A percentile compares a stretch with the other conserved stretches of the same genome.
These are phyloP conservation scores for Agrilus cyanescens DNA, from an alignment of 2,888 invertebrate genomes.

Conservation along the genomic window DNA sequence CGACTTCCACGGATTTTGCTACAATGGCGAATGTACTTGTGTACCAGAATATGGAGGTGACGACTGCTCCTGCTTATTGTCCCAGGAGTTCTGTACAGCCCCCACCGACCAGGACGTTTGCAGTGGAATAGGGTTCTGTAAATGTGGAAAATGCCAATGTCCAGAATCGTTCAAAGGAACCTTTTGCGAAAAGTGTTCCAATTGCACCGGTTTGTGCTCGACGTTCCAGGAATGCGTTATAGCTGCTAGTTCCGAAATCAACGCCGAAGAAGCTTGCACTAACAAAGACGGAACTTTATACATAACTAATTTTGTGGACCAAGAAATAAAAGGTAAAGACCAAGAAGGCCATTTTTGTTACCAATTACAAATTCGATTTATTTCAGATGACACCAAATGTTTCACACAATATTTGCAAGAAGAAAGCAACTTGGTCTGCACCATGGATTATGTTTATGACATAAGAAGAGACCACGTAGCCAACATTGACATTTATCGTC, in stretches of 20 bases:
- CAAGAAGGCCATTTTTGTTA: background rate
- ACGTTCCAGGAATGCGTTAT: conserved; percentile 38
- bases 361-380: background rate
- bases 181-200: conserved; percentile 42
- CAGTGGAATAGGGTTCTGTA: conserved; percentile 63
- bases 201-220: conserved; percentile 41
- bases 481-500: conserved; percentile 13
- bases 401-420: conserved; percentile 10
- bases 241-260: conserved; percentile 4
- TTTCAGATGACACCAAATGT: conserved; percentile 10
- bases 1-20: conserved; percentile 54
- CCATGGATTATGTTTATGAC: conserved; percentile 13
- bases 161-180: conserved; percentile 33
- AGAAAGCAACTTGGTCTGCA: conserved; percentile 9
- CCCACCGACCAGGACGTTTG: conserved; percentile 45
- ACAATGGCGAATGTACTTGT: conserved; percentile 64
- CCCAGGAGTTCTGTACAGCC: conserved; percentile 40
- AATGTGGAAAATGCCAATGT: conserved; percentile 47
- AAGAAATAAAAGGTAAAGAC: conserved; percentile 7
- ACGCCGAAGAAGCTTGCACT: conserved; percentile 5
- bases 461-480: conserved; percentile 6
- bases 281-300: conserved; percentile 8
- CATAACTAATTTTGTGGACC: conserved; percentile 4
- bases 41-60: conserved; percentile 44
- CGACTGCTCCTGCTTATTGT: conserved; percentile 45